Percentiles rank a stretch among this genome's conserved stretches.
Conservation (phyloP, 2,888 invertebrate genomes). For the Blera fallax region DNA sequence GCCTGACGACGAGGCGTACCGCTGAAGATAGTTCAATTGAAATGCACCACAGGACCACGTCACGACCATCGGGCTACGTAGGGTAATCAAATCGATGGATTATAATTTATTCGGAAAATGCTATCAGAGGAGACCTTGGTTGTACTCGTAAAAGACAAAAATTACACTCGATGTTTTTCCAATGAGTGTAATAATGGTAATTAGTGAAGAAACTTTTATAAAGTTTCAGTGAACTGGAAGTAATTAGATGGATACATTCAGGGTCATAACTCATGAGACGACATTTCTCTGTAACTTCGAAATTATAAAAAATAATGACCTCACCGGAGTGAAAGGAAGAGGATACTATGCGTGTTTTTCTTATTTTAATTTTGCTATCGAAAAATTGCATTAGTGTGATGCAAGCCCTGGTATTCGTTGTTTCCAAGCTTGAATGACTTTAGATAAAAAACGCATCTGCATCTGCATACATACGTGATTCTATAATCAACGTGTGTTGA, state of each 20-base stretch:
- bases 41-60: constrained; percentile 28
- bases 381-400: no score
- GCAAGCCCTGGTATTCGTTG: no score
- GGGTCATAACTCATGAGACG: background rate
- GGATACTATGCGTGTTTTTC: no score
- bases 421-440: no score
- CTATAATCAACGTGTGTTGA: no score
- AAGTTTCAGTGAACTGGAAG: background rate
- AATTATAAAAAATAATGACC: no score
- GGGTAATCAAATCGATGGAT: constrained; percentile 9
- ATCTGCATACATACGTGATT: no score
- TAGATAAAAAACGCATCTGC: no score
- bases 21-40: constrained; percentile 17
- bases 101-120: constrained; percentile 24
- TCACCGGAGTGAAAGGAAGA: no score
- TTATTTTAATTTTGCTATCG: no score
- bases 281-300: background rate
- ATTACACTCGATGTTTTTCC: background rate
- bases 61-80: background rate
- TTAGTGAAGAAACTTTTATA: background rate
- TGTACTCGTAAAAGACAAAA: background rate
- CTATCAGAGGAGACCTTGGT: background rate
- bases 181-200: background rate
- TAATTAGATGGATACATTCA: background rate
- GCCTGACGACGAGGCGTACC: background rate